Evolutionary conservation across 2,113 vertebrate genomes (phyloP).

Genomic region (Sorex fumeus): DNA sequence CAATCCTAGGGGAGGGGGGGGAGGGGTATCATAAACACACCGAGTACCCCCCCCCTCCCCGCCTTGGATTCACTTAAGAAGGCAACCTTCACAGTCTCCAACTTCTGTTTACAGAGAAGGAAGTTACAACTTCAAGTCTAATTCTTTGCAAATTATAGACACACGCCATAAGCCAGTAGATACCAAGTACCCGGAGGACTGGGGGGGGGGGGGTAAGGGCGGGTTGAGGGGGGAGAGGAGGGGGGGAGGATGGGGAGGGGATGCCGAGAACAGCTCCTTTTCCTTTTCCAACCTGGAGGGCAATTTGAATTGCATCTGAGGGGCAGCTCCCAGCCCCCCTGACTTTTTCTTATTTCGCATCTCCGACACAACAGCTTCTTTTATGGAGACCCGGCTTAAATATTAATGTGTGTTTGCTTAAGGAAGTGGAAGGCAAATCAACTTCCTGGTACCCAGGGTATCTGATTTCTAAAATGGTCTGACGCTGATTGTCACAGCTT

Average conservation of each 20-base stretch:
- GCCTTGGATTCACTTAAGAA: conserved; percentile 79
- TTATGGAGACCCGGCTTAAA: conserved; percentile 91
- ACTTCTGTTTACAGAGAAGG: conserved; percentile 74
- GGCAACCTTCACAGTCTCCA: conserved; percentile 81
- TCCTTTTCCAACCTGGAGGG: conserved; percentile 76
- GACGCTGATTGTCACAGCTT: conserved; percentile 88
- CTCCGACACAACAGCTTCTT: conserved; percentile 87
- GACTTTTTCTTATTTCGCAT: conserved; percentile 86
- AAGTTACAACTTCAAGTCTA: conserved; percentile 73
- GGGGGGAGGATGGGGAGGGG: not conserved
- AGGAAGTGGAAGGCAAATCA: conserved; percentile 95
- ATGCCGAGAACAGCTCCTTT: conserved; percentile 42
- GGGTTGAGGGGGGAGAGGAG: not conserved
- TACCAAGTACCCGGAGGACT: conserved; percentile 67
- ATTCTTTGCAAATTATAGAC: conserved; percentile 80
- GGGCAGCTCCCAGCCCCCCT: conserved; percentile 83
- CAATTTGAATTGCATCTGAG: conserved; percentile 82
- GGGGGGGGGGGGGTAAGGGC: not conserved
- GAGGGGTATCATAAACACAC: conserved; percentile 3
- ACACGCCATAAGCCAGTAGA: conserved; percentile 82
- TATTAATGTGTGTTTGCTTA: conserved; percentile 93
- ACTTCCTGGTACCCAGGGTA: conserved; percentile 95
- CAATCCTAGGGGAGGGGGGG: conserved; percentile 17
- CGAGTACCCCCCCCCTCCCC: conserved; percentile 57
- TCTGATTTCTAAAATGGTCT: conserved; percentile 92